A percentile compares a stretch with the other conserved stretches of the same genome.
phyloP scores from a whole-genome alignment of 30 jellyfish, hydroid and myxozoan species.

The Pseudorhiza aurosa region DNA sequence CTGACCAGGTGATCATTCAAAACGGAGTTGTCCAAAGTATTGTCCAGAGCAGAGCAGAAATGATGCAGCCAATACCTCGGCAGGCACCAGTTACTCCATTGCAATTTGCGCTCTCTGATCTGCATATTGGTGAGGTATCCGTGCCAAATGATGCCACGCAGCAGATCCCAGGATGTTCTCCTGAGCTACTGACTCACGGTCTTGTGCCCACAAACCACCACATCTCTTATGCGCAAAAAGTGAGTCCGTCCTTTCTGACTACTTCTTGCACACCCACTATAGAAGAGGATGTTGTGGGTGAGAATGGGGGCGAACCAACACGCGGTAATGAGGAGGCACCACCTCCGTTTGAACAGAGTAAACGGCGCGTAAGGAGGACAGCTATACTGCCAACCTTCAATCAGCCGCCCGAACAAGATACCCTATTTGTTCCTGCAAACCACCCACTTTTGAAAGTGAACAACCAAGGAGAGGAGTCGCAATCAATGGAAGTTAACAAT shows the following conservation, averaged over 20 bases:
- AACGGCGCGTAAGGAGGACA: constrained; percentile 90
- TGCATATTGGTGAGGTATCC: constrained; percentile 92
- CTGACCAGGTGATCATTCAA: constrained; percentile 89
- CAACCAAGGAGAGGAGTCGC: constrained; percentile 43
- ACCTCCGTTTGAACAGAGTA: constrained; percentile 48
- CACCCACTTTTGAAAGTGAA: constrained; percentile 87
- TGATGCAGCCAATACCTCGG: constrained; percentile 84
- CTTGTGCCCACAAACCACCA: constrained; percentile 48
- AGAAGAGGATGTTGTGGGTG: constrained; percentile 86
- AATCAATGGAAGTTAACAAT: constrained; percentile 37
- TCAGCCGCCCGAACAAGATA: constrained; percentile 72
- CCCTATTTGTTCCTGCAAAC: constrained; percentile 95
- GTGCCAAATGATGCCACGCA: constrained; percentile 74
- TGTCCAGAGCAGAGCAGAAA: constrained; percentile 48
- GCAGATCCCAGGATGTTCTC: constrained; percentile 79
- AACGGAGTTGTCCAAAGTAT: constrained; percentile 77
- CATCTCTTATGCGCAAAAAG: constrained; percentile 31
- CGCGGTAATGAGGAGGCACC: constrained; percentile 43
- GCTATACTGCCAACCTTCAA: constrained; percentile 69
- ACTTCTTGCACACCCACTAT: constrained; percentile 68
- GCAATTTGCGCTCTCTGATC: constrained; percentile 90
- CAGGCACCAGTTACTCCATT: constrained; percentile 76
- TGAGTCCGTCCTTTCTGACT: constrained; percentile 39
- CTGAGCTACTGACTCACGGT: constrained; percentile 65
- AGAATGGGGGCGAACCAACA: constrained; percentile 55